Evolutionary conservation across 2,888 invertebrate genomes (phyloP), one percentile per base, ranked within the genome.

Genomic region (Rhimphoctona megacephalus): DNA sequence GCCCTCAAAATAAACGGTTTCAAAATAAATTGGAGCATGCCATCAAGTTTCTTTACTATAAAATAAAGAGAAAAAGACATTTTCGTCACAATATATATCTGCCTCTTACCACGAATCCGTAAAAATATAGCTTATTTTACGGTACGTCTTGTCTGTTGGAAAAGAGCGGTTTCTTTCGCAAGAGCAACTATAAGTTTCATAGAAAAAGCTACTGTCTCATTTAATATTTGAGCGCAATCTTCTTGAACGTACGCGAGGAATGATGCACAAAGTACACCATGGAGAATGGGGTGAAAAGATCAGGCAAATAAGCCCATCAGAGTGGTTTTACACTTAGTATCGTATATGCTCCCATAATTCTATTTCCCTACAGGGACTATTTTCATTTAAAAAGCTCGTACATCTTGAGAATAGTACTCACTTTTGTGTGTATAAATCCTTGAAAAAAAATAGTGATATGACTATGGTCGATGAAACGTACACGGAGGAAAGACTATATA

Each of bases 161-260:
- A 72, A 52, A 52, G 14, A 49, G 19, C 61, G 19, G 4, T 25
- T 14, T 25, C 33, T 61, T 70, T 61, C 54, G 64, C 11, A 49
- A 17, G 36, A 39, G 64, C 11, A 9, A 49, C 9, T 57, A 57
- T 61, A 61, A 70, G 19, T 30, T 77, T 39, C 61, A 2, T 22
- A 39, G 66, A n/a, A 67, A 39, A 33, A 67, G 39, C 36, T 67
- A 39, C 66, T 39, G 52, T 33, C 49, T 33, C 36, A 39, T 7
- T 76, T 52, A 77, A 83, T 70, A 77, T 77, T 77, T 83, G 36
- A 83, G 61, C 25, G 46, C 70, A 83, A 72, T 49, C 17, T 49
- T 64, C 30, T 19, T n/a, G 30, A 57, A 39, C 9, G 64, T 25
- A 25, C 52, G 25, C 43, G 22, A 52, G n/a, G 30, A 33, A 25